Base-by-base conservation (phyloP, 1,140 invertebrate genomes). In the Asobara japonica region DNA sequence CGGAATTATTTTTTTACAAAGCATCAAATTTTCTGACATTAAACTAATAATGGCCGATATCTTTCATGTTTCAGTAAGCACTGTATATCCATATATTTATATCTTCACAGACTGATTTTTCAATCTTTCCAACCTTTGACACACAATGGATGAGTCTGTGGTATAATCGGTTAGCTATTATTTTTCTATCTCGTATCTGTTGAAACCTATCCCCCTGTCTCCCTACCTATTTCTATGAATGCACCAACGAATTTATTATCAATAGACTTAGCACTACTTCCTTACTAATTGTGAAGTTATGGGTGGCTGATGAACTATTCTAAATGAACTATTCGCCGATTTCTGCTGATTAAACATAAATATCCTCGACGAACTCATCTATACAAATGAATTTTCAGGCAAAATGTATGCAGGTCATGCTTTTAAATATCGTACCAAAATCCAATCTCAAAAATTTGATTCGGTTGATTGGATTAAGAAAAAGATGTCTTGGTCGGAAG, bases 1-100 rank as follows among this genome's bases (percentile, higher is more conserved):
- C 71, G 65, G 71, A 69, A 75, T 56, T 75, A 75, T 75, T 75
- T 75, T 75, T 75, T 72, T 75, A 75, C 74, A 65, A 75, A 33
- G 36, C 56, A 45, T 71, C 25, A 45, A 38, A 51, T 33, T 51
- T 22, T 65, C 13, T 27, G 22, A 33, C n/a, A 56, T 25, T 10
- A 27, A 56, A 22, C 11, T 5, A 36, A 56, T 22, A 56, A 65
- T 22, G 29, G 41, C 36, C 29, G 16, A 65, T 36, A 33, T 65
- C 31, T 65, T 65, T 11, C 11, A 65, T 65, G 13, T 20, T 33
- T 36, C 18, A 33, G 33, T n/a, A 13, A 65, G 18, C 16, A 65
- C 33, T 33, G 41, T 16, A 45, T 45, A 45, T 13, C 10, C 13
- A 16, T 5, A 8, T 38, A 27, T 27, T 66, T 16, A 38, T 62